These are phyloP conservation scores for Thumatha senex DNA, from an alignment of 2,888 invertebrate species.

Conservation along the genomic window DNA sequence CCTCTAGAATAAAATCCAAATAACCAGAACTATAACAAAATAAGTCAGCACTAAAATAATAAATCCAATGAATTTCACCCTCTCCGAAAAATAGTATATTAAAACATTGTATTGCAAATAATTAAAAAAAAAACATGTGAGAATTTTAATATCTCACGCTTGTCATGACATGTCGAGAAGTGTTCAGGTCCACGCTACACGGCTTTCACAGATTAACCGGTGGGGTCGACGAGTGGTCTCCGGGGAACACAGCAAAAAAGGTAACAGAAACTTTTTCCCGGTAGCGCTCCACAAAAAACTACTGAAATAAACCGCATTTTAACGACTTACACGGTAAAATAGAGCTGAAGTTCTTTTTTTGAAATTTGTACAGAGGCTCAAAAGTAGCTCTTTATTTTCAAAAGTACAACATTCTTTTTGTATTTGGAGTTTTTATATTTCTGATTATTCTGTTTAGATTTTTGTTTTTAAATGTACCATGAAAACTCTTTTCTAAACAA, in stretches of 20 bases:
- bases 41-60: too few relatives aligned
- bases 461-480: not conserved
- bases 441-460: slow-evolving; percentile 12
- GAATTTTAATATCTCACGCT: slow-evolving; percentile 38
- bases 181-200: slow-evolving; percentile 29
- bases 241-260: slow-evolving; percentile 25
- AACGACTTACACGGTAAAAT: slow-evolving; percentile 42
- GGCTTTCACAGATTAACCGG: slow-evolving; percentile 42
- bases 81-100: too few relatives aligned
- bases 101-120: not conserved
- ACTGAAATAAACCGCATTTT: slow-evolving; percentile 51
- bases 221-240: slow-evolving; percentile 29
- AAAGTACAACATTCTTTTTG: slow-evolving; percentile 27
- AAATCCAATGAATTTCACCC: too few relatives aligned
- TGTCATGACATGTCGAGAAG: slow-evolving; percentile 33
- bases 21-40: too few relatives aligned
- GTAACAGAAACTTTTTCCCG: slow-evolving; percentile 31
- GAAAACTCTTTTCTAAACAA: too few relatives aligned
- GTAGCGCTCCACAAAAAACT: slow-evolving; percentile 42
- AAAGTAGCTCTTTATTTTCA: too few relatives aligned
- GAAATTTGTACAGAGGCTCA: slow-evolving; percentile 7
- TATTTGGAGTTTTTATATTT: slow-evolving; percentile 27
- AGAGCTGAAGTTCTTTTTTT: slow-evolving; percentile 33
- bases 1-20: too few relatives aligned
- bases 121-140: slow-evolving; percentile 26